Conservation (phyloP, 92 coral and sea anemone genomes). For the Parazoanthus darwini region DNA sequence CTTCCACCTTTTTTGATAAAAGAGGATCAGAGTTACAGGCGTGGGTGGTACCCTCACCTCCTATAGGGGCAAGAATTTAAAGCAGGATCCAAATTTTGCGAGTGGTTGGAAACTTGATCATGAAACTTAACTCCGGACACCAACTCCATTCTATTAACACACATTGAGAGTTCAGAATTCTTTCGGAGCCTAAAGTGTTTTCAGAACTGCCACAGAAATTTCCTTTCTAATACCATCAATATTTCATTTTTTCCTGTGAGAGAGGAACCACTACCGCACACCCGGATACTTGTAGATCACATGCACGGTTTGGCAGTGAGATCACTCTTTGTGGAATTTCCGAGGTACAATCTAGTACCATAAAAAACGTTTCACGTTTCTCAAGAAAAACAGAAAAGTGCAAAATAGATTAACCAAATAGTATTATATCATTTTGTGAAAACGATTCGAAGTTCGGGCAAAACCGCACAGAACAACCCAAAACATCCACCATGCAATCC, state of each 20-base stretch:
- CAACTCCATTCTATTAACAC: not conserved
- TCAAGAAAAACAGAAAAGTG: too few species aligned
- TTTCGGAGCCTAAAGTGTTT: not conserved
- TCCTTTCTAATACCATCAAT: not conserved
- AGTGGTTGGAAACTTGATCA: not conserved
- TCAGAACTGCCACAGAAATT: not conserved
- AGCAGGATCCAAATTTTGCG: too few species aligned
- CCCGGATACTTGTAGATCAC: not conserved
- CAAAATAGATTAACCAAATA: too few species aligned
- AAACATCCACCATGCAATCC: too few species aligned
- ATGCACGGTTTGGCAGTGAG: not conserved
- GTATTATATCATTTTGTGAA: too few species aligned
- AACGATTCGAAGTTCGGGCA: too few species aligned
- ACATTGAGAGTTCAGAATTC: not conserved
- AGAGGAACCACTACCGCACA: not conserved
- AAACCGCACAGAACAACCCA: too few species aligned
- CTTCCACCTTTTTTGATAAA: too few species aligned
- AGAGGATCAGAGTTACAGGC: too few species aligned
- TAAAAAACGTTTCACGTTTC: too few species aligned
- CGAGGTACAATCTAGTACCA: not conserved
- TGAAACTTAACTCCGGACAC: not conserved
- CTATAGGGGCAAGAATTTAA: too few species aligned
- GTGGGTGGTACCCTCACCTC: too few species aligned
- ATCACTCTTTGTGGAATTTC: not conserved
- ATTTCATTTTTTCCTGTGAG: not conserved